Conservation (phyloP, 2,888 invertebrate species). For the Eutolmus rufibarbis region DNA sequence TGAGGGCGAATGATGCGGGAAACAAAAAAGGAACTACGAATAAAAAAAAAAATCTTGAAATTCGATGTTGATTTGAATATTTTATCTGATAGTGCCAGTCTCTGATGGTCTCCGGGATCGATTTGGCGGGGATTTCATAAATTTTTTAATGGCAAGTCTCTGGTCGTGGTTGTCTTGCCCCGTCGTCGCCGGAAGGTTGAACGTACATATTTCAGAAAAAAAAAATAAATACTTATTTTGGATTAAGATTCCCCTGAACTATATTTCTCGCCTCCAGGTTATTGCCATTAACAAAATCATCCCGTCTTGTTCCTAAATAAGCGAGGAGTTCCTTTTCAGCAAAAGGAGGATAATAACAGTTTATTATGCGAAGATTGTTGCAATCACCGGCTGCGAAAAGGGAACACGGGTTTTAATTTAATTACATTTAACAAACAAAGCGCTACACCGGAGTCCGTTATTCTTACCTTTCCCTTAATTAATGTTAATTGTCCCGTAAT, state of each 20-base stretch:
- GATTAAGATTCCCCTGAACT: not conserved
- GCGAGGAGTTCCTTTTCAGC: not conserved
- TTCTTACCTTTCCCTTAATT: conserved; percentile 38
- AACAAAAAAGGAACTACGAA: not conserved
- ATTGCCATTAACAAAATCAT: not conserved
- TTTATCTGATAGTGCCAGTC: conserved; percentile 9
- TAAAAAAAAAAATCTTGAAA: conserved; percentile 10
- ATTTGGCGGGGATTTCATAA: not conserved
- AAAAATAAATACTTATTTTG: not conserved
- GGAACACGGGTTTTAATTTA: conserved; percentile 34
- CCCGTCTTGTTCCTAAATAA: not conserved
- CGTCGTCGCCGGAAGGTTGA: not conserved
- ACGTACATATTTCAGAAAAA: not conserved
- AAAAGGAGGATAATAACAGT: not conserved
- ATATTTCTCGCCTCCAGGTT: not conserved
- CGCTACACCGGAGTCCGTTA: conserved; percentile 9
- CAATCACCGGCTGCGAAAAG: not conserved
- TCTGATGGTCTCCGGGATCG: not conserved
- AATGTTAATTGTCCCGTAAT: conserved; percentile 40
- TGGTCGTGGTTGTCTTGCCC: not conserved
- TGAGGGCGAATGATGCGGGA: not conserved
- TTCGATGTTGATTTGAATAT: conserved; percentile 37
- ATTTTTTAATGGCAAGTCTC: not conserved
- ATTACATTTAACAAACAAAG: conserved; percentile 38
- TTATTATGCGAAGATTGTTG: not conserved